A percentile compares a stretch with the other conserved stretches of the same genome.
Evolutionary conservation across 1,140 invertebrate genomes (phyloP).

Genomic region (Rhysida immarginata): DNA sequence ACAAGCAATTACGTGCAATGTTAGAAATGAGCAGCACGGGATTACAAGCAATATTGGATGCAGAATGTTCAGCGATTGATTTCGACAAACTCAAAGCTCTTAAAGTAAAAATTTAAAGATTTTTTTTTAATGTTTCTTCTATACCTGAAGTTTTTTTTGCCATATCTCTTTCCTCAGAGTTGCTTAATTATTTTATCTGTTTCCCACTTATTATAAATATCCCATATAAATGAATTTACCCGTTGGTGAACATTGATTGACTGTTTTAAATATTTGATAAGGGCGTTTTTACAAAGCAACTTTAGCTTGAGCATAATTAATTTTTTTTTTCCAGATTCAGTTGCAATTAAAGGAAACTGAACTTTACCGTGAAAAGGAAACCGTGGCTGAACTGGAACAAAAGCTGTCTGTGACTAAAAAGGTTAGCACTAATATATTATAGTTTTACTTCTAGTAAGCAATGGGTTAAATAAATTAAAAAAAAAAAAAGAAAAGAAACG

Average conservation of each 20-base stretch:
- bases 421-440: constrained; percentile 12
- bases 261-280: constrained; percentile 12
- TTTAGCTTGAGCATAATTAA: neutral
- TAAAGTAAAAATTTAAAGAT: neutral
- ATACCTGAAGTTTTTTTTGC: no score
- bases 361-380: constrained; percentile 30
- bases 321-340: constrained; percentile 13
- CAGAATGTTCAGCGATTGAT: neutral
- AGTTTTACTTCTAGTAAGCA: no score
- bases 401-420: constrained; percentile 26
- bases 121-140: no score
- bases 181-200: no score
- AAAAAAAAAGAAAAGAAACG: no score
- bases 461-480: no score
- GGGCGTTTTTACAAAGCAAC: constrained; percentile 4
- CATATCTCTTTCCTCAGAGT: no score
- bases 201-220: no score
- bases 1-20: constrained; percentile 56
- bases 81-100: neutral
- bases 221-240: no score
- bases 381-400: constrained; percentile 31
- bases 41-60: constrained; percentile 14
- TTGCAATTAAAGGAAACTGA: constrained; percentile 29
- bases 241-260: no score
- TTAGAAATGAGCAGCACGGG: constrained; percentile 43